Conservation (phyloP, 2,888 invertebrate species). For the Mantis religiosa region DNA sequence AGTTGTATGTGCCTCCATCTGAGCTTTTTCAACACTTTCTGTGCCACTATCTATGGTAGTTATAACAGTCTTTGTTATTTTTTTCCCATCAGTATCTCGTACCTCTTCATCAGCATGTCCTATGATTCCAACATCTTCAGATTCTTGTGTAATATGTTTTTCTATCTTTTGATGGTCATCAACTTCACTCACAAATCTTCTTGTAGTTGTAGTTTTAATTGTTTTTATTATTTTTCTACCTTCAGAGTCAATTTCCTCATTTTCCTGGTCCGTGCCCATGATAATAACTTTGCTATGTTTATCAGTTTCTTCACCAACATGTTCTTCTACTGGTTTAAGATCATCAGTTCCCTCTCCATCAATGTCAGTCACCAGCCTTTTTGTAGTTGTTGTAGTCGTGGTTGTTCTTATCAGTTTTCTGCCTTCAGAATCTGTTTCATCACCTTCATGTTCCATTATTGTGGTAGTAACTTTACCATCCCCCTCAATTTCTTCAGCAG, state of each 20-base stretch:
- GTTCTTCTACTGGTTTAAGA: not conserved
- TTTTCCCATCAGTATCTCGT: not conserved
- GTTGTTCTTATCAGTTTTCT: not conserved
- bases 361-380: not conserved
- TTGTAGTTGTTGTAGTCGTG: constrained; percentile 11
- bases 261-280: not conserved
- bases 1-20: constrained; percentile 5
- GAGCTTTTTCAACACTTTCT: constrained; percentile 25
- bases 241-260: not conserved
- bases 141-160: too few relatives aligned
- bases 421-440: not conserved
- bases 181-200: too few relatives aligned
- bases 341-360: not conserved
- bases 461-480: too few relatives aligned
- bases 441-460: not conserved
- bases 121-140: too few relatives aligned
- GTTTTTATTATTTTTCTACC: not conserved
- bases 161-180: too few relatives aligned
- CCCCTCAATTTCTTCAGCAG: too few relatives aligned
- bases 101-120: too few relatives aligned
- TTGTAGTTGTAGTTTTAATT: too few relatives aligned
- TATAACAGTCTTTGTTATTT: too few relatives aligned
- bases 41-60: constrained; percentile 19
- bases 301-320: not conserved
- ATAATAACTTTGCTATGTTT: constrained; percentile 8